Conservation (phyloP, 1,140 invertebrate species). For the Fopius arisanus region DNA sequence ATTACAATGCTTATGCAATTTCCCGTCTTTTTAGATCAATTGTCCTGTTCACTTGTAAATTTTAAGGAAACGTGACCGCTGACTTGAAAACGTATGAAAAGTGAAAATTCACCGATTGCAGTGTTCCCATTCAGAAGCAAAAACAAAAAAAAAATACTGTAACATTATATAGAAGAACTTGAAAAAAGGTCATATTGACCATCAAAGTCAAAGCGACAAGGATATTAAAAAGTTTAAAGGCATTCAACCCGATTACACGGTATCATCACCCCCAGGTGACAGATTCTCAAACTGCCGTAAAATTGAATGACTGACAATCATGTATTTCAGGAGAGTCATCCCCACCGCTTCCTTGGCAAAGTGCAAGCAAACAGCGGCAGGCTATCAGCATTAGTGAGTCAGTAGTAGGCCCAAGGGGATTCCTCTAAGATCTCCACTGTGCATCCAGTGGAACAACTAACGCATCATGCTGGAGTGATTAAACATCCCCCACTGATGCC, state of each 20-base stretch:
- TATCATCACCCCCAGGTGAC: neutral
- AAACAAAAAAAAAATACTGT: too few relatives aligned
- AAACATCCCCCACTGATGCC: neutral
- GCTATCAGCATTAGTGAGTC: slow-evolving; percentile 24
- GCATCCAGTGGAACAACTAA: neutral
- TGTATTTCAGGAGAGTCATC: neutral
- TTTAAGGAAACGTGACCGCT: too few relatives aligned
- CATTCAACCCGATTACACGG: neutral
- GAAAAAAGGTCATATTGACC: neutral
- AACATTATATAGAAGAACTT: neutral
- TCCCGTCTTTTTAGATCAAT: too few relatives aligned
- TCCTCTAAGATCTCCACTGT: neutral
- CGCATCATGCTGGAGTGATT: neutral
- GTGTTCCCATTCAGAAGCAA: too few relatives aligned
- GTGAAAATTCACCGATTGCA: too few relatives aligned
- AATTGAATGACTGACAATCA: neutral
- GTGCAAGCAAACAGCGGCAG: slow-evolving; percentile 8
- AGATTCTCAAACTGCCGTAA: neutral
- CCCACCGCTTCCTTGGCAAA: neutral
- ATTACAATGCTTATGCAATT: too few relatives aligned
- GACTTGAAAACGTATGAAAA: too few relatives aligned
- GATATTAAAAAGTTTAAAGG: neutral
- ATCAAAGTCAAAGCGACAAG: neutral
- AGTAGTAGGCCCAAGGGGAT: slow-evolving; percentile 26
- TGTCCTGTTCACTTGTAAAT: too few relatives aligned